These are phyloP conservation scores for Chionis minor DNA, from an alignment of 2,113 vertebrate genomes.

Conservation along the genomic window DNA sequence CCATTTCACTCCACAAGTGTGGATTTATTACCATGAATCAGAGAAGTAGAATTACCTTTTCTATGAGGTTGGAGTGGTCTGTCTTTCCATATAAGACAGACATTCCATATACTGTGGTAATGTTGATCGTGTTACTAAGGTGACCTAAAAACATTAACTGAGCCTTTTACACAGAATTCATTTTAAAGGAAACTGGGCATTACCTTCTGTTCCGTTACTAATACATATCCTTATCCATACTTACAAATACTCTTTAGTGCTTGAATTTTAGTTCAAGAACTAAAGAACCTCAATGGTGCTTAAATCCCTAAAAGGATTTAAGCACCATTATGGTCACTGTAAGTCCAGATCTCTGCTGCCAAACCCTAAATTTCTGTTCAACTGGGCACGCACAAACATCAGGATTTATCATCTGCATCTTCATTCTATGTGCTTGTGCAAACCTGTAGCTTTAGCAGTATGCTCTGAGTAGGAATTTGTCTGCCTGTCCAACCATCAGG, in stretches of 20 bases:
- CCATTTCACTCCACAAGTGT: conserved; percentile 22
- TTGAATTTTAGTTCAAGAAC: not conserved
- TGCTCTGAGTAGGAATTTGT: not conserved
- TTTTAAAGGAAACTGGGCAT: conserved; percentile 34
- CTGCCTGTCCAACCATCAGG: not conserved
- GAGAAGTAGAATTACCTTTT: conserved; percentile 67
- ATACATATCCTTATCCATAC: not conserved
- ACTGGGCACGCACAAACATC: not conserved
- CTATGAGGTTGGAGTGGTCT: conserved; percentile 38
- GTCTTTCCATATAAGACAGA: conserved; percentile 46
- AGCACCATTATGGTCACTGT: not conserved
- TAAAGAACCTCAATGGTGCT: not conserved
- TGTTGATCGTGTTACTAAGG: conserved; percentile 40
- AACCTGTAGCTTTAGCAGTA: not conserved
- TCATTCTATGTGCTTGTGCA: not conserved
- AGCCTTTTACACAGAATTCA: not conserved
- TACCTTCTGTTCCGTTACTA: conserved; percentile 21
- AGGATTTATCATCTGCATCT: not conserved
- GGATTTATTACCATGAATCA: conserved; percentile 66
- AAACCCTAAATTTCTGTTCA: not conserved
- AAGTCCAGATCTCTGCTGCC: not conserved
- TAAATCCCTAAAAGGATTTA: not conserved
- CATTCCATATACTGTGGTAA: conserved; percentile 11
- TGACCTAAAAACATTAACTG: conserved; percentile 58
- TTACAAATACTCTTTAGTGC: not conserved